Percentiles rank a stretch among this genome's conserved stretches.
phyloP scores from a whole-genome alignment of 2,113 vertebrate genomes.

The Phocoena sinus region DNA sequence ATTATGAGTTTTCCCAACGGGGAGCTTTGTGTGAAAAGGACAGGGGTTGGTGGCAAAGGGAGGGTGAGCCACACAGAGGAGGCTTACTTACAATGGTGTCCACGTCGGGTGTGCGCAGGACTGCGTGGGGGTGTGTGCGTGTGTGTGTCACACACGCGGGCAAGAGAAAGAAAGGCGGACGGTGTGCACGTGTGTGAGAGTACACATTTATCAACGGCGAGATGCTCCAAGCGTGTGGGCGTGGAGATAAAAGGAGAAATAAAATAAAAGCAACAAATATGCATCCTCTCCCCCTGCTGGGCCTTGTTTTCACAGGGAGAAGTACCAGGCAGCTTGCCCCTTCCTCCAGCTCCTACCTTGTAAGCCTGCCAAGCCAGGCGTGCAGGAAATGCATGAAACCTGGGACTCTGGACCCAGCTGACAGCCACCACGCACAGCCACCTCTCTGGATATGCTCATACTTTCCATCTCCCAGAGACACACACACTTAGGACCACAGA shows the following conservation, averaged over 20 bases:
- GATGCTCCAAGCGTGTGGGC: not conserved
- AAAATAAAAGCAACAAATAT: constrained; percentile 62
- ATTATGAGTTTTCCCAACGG: constrained; percentile 83
- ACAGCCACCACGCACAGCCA: not conserved
- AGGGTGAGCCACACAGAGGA: constrained; percentile 34
- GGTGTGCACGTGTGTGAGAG: not conserved
- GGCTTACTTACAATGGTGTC: constrained; percentile 36
- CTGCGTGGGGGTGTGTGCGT: not conserved
- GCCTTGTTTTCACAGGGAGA: constrained; percentile 17
- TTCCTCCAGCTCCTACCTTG: not conserved
- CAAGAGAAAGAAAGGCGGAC: not conserved
- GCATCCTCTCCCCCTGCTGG: constrained; percentile 34
- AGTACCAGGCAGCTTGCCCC: not conserved
- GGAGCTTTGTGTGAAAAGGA: constrained; percentile 82
- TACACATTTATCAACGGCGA: constrained; percentile 51
- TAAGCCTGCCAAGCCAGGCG: not conserved
- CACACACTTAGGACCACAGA: rapidly evolving
- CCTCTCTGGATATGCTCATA: not conserved
- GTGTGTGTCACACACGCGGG: not conserved
- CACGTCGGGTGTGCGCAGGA: not conserved
- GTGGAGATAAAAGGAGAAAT: constrained; percentile 61
- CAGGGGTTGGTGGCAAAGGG: constrained; percentile 68
- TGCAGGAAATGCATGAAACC: not conserved
- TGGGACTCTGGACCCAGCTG: rapidly evolving
- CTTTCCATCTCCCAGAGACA: not conserved